These are phyloP conservation scores for Agelaius phoeniceus DNA, from an alignment of 2,113 vertebrate genomes.

Conservation along the genomic window DNA sequence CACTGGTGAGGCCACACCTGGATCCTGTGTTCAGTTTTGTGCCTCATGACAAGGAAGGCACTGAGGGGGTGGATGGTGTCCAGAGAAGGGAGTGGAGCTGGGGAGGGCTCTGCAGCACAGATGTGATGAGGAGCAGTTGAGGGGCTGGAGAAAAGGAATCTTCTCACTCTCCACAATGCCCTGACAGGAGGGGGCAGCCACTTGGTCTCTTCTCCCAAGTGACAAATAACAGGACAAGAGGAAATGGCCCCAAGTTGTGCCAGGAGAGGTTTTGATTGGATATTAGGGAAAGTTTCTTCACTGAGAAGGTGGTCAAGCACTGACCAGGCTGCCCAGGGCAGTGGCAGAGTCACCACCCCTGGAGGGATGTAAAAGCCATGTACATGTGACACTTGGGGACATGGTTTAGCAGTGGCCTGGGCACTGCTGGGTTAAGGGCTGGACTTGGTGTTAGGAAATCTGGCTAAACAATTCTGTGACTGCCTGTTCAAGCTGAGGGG, in stretches of 20 bases:
- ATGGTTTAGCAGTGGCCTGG: background rate
- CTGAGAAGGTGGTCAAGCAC: background rate
- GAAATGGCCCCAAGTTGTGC: background rate
- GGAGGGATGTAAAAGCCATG: background rate
- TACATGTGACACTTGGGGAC: background rate
- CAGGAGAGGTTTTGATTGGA: background rate
- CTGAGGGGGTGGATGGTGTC: fast-evolving
- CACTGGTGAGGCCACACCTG: background rate
- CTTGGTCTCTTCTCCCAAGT: background rate
- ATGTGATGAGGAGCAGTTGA: background rate
- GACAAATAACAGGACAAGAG: background rate
- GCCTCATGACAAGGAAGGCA: background rate
- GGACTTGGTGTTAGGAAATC: background rate
- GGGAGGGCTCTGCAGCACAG: background rate
- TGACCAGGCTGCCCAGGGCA: background rate
- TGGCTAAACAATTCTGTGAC: background rate
- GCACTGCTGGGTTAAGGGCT: background rate
- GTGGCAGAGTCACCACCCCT: background rate
- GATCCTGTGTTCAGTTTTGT: background rate
- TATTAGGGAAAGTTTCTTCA: background rate
- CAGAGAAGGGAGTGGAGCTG: background rate
- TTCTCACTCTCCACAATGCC: background rate
- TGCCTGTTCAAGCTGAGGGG: background rate
- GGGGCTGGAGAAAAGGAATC: background rate
- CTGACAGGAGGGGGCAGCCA: background rate